A percentile compares a stretch with the other conserved stretches of the same genome.
These are phyloP conservation scores for Pogonocichla stellata DNA, from an alignment of 2,113 vertebrate species.

Conservation along the genomic window DNA sequence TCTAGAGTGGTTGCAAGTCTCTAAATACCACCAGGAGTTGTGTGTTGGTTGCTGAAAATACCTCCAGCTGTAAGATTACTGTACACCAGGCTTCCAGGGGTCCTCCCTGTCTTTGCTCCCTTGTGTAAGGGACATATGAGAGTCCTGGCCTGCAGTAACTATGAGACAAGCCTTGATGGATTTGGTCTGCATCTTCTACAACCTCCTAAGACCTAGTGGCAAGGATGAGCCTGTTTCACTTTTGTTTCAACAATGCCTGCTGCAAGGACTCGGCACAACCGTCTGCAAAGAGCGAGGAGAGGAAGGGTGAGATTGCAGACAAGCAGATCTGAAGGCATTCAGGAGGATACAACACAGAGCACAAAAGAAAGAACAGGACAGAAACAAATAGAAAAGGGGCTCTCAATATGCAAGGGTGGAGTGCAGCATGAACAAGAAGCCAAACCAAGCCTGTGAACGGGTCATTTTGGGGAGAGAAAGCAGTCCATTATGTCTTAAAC, in stretches of 20 bases:
- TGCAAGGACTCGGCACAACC: not conserved
- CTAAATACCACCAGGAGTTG: not conserved
- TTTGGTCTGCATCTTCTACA: not conserved
- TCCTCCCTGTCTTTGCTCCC: not conserved
- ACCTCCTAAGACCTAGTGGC: not conserved
- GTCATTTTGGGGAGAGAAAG: not conserved
- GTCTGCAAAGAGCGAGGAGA: not conserved
- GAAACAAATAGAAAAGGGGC: not conserved
- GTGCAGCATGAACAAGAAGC: not conserved
- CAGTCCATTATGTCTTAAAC: not conserved
- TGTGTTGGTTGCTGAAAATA: not conserved
- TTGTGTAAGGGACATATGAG: not conserved
- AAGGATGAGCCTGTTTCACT: not conserved
- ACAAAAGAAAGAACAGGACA: not conserved
- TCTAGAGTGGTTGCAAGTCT: not conserved
- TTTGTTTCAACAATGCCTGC: not conserved
- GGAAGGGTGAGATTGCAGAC: not conserved
- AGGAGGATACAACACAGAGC: not conserved
- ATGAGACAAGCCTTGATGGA: not conserved
- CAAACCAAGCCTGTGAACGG: not conserved
- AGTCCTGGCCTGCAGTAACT: not conserved
- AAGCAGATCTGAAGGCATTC: not conserved
- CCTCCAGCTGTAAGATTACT: not conserved
- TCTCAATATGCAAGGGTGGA: not conserved
- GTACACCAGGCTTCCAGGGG: not conserved